These are phyloP conservation scores for Pristionchus maxplancki DNA, from an alignment of 2,888 invertebrate genomes.

Conservation along the genomic window DNA sequence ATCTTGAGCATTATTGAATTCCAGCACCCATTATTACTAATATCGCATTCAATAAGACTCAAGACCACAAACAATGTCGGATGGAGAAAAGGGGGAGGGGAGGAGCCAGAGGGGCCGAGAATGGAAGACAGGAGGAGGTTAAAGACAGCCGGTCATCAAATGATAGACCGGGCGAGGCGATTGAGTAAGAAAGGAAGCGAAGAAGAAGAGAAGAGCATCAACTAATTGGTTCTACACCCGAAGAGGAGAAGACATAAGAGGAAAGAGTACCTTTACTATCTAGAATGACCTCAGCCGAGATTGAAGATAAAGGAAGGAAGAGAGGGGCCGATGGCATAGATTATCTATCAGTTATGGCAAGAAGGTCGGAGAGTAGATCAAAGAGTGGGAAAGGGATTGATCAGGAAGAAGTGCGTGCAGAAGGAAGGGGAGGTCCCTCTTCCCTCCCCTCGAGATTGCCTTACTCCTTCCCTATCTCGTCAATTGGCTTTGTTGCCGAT, in stretches of 20 bases:
- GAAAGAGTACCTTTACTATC: slow-evolving; percentile 43
- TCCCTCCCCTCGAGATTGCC: slow-evolving; percentile 47
- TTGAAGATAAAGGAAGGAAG: slow-evolving; percentile 10
- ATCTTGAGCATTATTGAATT: slow-evolving; percentile 52
- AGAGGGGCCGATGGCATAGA: slow-evolving; percentile 34
- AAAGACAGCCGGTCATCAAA: slow-evolving; percentile 47
- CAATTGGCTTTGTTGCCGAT: slow-evolving; percentile 68
- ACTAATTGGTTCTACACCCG: slow-evolving; percentile 44
- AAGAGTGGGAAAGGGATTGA: background rate
- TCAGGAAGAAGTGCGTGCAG: background rate
- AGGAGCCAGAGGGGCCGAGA: background rate
- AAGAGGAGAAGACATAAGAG: background rate
- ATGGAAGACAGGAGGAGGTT: slow-evolving; percentile 30
- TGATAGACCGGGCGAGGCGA: slow-evolving; percentile 47
- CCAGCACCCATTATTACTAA: slow-evolving; percentile 51
- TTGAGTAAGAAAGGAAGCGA: slow-evolving; percentile 36
- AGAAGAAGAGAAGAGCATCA: slow-evolving; percentile 30
- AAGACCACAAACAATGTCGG: slow-evolving; percentile 50
- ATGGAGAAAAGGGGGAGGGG: background rate
- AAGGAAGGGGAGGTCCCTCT: background rate
- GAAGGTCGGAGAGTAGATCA: background rate
- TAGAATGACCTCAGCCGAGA: slow-evolving; percentile 20
- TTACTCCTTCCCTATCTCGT: slow-evolving; percentile 47
- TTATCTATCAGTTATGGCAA: slow-evolving; percentile 14
- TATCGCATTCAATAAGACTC: slow-evolving; percentile 51